phyloP scores from a whole-genome alignment of 1,140 invertebrate genomes.

The Oedothorax gibbosus region DNA sequence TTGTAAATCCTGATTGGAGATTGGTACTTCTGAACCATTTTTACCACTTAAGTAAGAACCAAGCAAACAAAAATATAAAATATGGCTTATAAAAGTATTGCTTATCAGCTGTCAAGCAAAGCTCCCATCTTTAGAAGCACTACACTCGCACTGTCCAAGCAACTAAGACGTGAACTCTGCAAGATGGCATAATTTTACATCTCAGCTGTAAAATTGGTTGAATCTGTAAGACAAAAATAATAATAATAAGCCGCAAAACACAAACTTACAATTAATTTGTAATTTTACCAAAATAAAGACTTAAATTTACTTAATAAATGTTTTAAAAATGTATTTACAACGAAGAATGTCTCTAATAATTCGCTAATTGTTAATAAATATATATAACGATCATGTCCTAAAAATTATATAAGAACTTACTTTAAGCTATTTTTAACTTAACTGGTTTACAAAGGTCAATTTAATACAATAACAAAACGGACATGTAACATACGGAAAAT shows the following conservation, averaged over 20 bases:
- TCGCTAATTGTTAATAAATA: no score
- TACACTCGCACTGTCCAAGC: conserved; percentile 8
- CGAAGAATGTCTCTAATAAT: no score
- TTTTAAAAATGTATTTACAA: no score
- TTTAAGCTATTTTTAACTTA: no score
- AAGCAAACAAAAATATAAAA: conserved; percentile 14
- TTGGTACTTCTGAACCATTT: conserved; percentile 97
- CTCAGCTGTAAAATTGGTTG: not conserved
- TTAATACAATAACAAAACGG: no score
- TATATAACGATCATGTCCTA: no score
- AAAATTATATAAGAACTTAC: no score
- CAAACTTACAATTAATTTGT: no score
- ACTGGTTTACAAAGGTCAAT: no score
- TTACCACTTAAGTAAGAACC: conserved; percentile 56
- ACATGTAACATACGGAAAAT: no score
- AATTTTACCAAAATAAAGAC: no score
- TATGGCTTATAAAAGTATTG: conserved; percentile 20
- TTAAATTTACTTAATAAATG: no score
- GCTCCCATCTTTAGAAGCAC: not conserved
- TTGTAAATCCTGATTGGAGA: conserved; percentile 96
- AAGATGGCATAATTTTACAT: conserved; percentile 28
- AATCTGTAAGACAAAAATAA: conserved; percentile 4
- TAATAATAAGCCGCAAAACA: not conserved
- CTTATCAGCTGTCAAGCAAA: conserved; percentile 10
- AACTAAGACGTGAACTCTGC: conserved; percentile 49